phyloP scores from a whole-genome alignment of 37 sponge, comb jelly and placozoan species.

The Chondrilla cf. caribensis region DNA sequence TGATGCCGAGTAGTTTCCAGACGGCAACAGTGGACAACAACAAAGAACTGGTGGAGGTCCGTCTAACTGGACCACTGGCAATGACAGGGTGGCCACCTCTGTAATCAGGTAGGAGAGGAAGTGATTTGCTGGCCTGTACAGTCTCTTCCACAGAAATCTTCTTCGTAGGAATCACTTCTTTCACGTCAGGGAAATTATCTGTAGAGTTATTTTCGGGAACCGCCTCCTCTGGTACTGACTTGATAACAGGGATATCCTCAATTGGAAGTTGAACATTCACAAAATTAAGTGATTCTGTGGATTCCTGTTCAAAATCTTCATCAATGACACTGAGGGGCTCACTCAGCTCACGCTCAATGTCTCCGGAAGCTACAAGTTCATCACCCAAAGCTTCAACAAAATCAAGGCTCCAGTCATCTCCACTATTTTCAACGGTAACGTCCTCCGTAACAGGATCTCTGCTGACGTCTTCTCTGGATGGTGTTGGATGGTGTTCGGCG shows the following conservation, averaged over 20 bases:
- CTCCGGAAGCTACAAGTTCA: no score
- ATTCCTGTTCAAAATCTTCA: no score
- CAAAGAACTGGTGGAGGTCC: no score
- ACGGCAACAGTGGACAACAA: not conserved
- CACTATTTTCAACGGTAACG: not conserved
- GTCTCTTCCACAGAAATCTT: not conserved
- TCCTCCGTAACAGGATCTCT: not conserved
- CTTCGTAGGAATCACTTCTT: not conserved
- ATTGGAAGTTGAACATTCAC: no score
- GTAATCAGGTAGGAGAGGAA: not conserved
- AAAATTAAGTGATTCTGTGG: no score
- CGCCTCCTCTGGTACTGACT: no score
- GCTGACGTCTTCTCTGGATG: not conserved
- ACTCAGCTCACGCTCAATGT: no score
- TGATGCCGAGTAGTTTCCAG: not conserved
- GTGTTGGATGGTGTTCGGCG: not conserved
- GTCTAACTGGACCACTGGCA: no score
- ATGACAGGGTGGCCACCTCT: no score
- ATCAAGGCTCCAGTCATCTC: not conserved
- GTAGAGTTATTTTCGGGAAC: not conserved
- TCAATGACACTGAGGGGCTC: no score
- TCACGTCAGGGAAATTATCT: not conserved
- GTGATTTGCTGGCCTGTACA: not conserved
- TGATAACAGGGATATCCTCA: no score
- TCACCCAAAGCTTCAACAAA: no score